Evolutionary conservation across 2,888 invertebrate species (phyloP), one percentile per base, ranked within the genome.

Genomic region (Tiliacea aurago): DNA sequence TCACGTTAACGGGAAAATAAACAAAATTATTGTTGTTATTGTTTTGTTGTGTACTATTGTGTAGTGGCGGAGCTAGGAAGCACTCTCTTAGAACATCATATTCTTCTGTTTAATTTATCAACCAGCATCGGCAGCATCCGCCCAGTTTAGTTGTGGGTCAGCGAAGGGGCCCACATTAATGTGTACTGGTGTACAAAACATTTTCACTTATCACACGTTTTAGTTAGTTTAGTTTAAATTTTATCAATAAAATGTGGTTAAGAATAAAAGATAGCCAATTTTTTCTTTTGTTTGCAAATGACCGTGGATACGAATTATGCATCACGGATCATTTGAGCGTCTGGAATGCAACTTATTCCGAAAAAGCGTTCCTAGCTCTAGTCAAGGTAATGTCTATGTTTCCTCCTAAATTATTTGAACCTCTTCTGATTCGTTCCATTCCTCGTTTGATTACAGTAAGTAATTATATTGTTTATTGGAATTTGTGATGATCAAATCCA

Each of bases 281-380:
- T 81, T 89, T 84, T 49, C 43, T 91, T 43, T 67, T 72, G 15
- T 88, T 87, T 81, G 85, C 65, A 28, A 63, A 74, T 37, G 65
- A 73, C 6, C 15, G 70, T 51, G 78, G 70, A 23, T 89, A 85
- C 53, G 87, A 91, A 81, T 86, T 94, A 73, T 87, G 73, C 47
- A 53, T 93, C 55, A 93, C 94, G 9, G 90, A 94, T 80, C 93
- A 86, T 78, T 56, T 92, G 9, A 78, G 77, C 20, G 74, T 93
- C 70, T 95, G 94, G 94, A 88, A 73, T 66, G 70, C 77, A 28
- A 53, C 71, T 68, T 89, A 87, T 55, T 77, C 89, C 6, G 84
- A 89, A 83, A 82, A 84, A 37, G 84, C 83, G 71, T 93, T 94
- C 80, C 64, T 92, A 59, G 69, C 74, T 58, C 81, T 85, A 81